Percentiles rank a stretch among this genome's conserved stretches.
Evolutionary conservation across 2,888 invertebrate species (phyloP).

Genomic region (Nemapogon koenigi): DNA sequence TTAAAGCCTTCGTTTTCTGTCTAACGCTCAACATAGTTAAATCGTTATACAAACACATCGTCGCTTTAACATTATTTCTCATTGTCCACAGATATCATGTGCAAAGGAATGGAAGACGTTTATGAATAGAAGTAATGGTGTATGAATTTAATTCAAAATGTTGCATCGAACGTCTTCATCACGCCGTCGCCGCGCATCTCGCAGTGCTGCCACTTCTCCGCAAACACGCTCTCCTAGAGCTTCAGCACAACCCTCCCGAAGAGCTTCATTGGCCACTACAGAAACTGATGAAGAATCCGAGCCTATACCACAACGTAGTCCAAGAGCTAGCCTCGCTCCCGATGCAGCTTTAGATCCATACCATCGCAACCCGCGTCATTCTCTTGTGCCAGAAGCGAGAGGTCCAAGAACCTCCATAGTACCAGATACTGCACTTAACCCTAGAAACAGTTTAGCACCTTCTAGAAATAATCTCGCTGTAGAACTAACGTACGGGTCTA

Average conservation of each 20-base stretch:
- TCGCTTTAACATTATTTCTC: too few species aligned
- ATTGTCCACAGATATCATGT: too few species aligned
- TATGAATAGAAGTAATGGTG: too few species aligned
- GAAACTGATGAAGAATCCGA: constrained; percentile 67
- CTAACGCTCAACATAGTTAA: too few species aligned
- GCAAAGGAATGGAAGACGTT: too few species aligned
- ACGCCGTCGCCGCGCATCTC: constrained; percentile 70
- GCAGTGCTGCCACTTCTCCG: constrained; percentile 71
- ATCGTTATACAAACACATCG: too few species aligned
- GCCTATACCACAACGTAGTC: constrained; percentile 43
- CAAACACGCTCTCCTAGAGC: constrained; percentile 61
- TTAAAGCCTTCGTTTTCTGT: too few species aligned
- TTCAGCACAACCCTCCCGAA: constrained; percentile 48
- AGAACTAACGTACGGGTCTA: constrained; percentile 59
- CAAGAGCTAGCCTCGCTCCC: constrained; percentile 63
- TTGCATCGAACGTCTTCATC: constrained; percentile 71
- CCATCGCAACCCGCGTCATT: constrained; percentile 63
- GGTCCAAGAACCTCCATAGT: constrained; percentile 70
- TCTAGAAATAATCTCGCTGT: constrained; percentile 69
- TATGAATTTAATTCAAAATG: too few species aligned
- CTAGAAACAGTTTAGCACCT: constrained; percentile 60
- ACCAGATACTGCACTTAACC: constrained; percentile 63
- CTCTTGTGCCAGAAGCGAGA: constrained; percentile 59
- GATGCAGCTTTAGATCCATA: constrained; percentile 56
- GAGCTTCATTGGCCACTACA: constrained; percentile 68